Evolutionary conservation across 1,140 invertebrate genomes (phyloP).

Genomic region (Drepana arcuata): DNA sequence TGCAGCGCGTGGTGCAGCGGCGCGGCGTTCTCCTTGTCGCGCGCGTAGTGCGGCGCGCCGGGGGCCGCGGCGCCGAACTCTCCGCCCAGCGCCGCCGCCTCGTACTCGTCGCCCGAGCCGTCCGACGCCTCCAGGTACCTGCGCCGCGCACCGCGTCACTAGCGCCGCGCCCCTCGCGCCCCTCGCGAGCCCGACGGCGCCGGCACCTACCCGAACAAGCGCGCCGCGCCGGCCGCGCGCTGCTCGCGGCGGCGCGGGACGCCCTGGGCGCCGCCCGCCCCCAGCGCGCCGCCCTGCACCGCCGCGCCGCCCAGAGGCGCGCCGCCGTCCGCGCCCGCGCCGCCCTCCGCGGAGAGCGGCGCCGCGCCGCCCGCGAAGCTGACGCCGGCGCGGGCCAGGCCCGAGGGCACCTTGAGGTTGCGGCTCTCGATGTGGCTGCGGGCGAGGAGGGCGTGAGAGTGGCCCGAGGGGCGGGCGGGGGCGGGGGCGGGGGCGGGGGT

Average conservation of each 20-base stretch:
- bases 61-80: conserved; percentile 15
- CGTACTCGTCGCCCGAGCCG: conserved; percentile 71
- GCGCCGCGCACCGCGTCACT: too few species aligned
- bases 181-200: too few species aligned
- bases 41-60: conserved; percentile 39
- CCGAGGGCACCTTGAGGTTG: conserved; percentile 59
- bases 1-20: conserved; percentile 55
- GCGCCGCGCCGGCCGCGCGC: conserved; percentile 15
- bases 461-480: neutral
- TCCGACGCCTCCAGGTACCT: conserved; percentile 75
- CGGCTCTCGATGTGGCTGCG: conserved; percentile 63
- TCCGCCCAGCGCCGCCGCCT: conserved; percentile 33
- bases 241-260: conserved; percentile 11
- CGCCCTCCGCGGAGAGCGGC: conserved; percentile 12
- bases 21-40: conserved; percentile 69
- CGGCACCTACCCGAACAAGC: too few species aligned
- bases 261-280: conserved; percentile 10
- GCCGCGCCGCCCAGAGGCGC: conserved; percentile 13
- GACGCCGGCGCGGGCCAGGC: conserved; percentile 22
- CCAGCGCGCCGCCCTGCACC: conserved; percentile 12
- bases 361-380: conserved; percentile 14
- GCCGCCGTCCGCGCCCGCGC: conserved; percentile 14
- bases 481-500: conserved; percentile 5
- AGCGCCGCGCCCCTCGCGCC: conserved; percentile 71
- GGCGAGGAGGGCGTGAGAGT: neutral